These are phyloP conservation scores for Riparia riparia DNA, from an alignment of 2,113 vertebrate genomes.

Conservation along the genomic window DNA sequence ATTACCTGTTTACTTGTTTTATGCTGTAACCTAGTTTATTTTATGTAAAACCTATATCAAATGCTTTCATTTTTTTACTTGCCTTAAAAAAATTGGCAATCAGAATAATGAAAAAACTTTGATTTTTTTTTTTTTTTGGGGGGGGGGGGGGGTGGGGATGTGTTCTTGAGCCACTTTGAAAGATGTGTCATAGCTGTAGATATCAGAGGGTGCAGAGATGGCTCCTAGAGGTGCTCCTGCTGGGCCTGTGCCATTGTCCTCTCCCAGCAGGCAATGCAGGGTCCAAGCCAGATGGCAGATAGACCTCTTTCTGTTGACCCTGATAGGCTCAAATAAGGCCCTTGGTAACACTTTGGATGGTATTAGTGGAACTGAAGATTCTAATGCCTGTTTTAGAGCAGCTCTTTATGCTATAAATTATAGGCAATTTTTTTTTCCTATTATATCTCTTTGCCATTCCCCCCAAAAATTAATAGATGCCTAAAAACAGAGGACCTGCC, in stretches of 20 bases:
- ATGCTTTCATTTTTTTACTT: constrained; percentile 99
- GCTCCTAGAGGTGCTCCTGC: not conserved
- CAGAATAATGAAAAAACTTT: constrained; percentile 94
- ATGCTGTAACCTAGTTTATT: constrained; percentile 90
- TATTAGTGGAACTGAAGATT: constrained; percentile 1
- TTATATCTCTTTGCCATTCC: not conserved
- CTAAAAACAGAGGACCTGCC: not conserved
- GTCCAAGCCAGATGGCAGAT: not conserved
- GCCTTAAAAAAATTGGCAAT: constrained; percentile 99
- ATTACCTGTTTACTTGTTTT: constrained; percentile 92
- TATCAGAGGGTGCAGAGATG: not conserved
- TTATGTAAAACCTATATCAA: constrained; percentile 89
- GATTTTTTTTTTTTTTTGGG: constrained; percentile 84
- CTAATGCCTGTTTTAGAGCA: constrained; percentile 21
- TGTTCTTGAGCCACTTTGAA: constrained; percentile 57
- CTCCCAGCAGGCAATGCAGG: accelerated
- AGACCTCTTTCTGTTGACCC: not conserved
- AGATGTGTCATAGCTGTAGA: not conserved
- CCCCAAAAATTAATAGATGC: not conserved
- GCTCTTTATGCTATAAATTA: not conserved
- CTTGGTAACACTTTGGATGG: not conserved
- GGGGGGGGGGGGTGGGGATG: not conserved
- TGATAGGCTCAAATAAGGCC: not conserved
- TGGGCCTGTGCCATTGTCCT: not conserved
- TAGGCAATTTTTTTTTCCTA: not conserved